phyloP scores from a whole-genome alignment of 2,113 vertebrate species.

The Desmodus rotundus region DNA sequence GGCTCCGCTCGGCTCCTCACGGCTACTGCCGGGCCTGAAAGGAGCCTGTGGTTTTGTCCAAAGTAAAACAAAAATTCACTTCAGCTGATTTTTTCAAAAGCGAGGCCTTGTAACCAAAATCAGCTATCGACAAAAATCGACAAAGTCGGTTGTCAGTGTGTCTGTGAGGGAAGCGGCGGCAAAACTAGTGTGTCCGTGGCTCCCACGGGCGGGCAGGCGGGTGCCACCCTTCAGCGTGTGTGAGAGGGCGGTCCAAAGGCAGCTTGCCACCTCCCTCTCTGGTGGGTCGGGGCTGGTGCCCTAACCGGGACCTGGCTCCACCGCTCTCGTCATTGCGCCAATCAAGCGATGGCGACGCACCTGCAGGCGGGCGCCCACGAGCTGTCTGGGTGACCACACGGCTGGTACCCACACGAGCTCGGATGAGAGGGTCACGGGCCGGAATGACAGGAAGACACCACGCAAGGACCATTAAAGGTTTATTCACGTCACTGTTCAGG shows the following conservation, averaged over 20 bases:
- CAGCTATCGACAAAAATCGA: background rate
- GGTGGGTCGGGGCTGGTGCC: background rate
- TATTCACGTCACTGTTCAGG: conserved; percentile 80
- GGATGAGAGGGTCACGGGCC: rapidly evolving
- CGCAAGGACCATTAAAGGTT: conserved; percentile 72
- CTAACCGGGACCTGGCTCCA: rapidly evolving
- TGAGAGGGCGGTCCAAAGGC: too few species aligned
- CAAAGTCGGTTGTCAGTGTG: rapidly evolving
- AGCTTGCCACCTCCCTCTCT: background rate
- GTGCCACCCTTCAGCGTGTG: too few species aligned
- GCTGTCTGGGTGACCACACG: rapidly evolving
- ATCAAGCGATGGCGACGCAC: rapidly evolving
- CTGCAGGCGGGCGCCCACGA: background rate
- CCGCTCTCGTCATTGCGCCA: rapidly evolving
- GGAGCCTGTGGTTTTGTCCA: background rate
- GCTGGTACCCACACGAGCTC: rapidly evolving
- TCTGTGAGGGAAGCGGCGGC: background rate
- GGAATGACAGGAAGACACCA: background rate
- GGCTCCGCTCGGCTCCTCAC: rapidly evolving
- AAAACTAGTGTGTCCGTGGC: background rate
- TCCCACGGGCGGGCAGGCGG: too few species aligned
- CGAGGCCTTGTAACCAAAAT: background rate
- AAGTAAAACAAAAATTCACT: background rate
- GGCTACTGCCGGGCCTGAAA: rapidly evolving
- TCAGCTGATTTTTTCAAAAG: background rate